Conservation (phyloP, 2,797 vertebrate species). For the Otolemur crassicaudatus region DNA sequence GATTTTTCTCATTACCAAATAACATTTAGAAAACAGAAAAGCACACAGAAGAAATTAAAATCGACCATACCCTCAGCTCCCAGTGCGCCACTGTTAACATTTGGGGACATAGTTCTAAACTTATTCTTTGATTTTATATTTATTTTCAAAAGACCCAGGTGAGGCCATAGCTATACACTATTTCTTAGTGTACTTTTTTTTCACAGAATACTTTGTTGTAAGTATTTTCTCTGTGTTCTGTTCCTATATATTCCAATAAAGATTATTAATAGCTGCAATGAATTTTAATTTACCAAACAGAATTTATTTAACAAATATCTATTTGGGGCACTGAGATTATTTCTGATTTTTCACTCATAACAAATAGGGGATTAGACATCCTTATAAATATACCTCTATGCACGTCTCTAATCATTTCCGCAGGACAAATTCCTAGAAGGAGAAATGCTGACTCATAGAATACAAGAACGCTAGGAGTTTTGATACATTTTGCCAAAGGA, state of each 20-base stretch:
- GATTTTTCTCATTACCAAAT: background rate
- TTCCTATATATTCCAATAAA: constrained; percentile 9
- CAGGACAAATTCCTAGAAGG: background rate
- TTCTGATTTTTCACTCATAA: background rate
- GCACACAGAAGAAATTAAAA: constrained; percentile 15
- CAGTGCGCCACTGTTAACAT: background rate
- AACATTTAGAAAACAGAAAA: constrained; percentile 27
- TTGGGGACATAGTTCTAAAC: background rate
- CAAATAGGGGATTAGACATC: background rate
- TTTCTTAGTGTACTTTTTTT: background rate
- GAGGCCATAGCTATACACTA: background rate
- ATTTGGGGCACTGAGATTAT: background rate
- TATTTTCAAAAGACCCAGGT: background rate
- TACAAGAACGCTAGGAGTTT: background rate
- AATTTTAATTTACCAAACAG: background rate
- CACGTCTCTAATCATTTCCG: background rate
- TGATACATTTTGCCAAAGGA: background rate
- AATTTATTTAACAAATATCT: constrained; percentile 3
- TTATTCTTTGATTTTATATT: background rate
- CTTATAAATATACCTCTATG: background rate
- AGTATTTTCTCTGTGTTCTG: constrained; percentile 19
- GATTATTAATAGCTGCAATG: background rate
- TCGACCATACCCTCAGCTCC: background rate
- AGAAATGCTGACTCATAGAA: background rate
- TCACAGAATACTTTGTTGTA: background rate